Base-by-base conservation (phyloP, 2,113 vertebrate species). In the Procavia capensis region DNA sequence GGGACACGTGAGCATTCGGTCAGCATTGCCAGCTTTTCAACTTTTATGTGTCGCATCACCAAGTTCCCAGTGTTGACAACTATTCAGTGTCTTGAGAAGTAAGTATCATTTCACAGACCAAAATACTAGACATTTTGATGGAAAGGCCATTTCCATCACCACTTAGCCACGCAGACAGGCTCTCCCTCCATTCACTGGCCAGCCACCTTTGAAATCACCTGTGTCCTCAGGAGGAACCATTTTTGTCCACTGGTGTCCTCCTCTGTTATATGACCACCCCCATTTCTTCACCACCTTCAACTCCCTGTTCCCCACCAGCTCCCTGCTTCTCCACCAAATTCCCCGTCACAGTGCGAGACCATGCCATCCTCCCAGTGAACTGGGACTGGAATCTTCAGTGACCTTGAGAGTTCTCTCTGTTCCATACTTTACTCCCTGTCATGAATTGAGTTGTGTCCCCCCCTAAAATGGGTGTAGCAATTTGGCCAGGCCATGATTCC, bases 121-220 rank as follows among this genome's bases (percentile, higher is more conserved):
- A n/a, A n/a, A n/a, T n/a, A n/a, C n/a, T n/a, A n/a, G n/a, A n/a
- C n/a, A n/a, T n/a, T n/a, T n/a, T n/a, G n/a, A n/a, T n/a, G n/a
- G 54, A 43, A 41, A 68, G 64, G 0, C 9, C 59, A 20, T 31
- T 9, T 31, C 54, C 34, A 1, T 14, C 10, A 8, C 34, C 74
- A 3, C 4, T 4, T 2, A 29, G 3, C 19, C 50, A 22, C 36
- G 24, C 2, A 3, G 3, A 25, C 2, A 6, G 43, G 47, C 22
- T 27, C 10, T 54, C 63, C 59, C 34, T 39, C 64, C 39, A 1
- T 57, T 6, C 39, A 5, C 34, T 9, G 45, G 3, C 17, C 63
- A 34, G 2, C 31, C 0, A 1, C 43, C 76, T 63, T 2, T 66
- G 80, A 14, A 20, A 3, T 5, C 25, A 43, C 72, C 59, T 25